phyloP scores from a whole-genome alignment of 1,140 invertebrate species.

The Drosophila nikananu region DNA sequence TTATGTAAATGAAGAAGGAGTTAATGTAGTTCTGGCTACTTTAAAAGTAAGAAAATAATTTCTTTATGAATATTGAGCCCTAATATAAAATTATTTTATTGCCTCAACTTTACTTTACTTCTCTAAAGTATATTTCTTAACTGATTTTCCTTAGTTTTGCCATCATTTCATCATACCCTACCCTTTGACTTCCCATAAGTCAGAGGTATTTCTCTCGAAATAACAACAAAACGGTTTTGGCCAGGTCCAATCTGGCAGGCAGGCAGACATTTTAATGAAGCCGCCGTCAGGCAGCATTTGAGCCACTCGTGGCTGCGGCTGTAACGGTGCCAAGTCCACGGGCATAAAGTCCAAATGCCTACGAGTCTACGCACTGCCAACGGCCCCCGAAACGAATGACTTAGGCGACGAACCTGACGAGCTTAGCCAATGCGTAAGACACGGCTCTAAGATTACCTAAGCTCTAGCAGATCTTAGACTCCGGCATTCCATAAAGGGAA shows the following conservation, averaged over 20 bases:
- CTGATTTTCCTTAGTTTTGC: not conserved
- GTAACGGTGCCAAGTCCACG: constrained; percentile 70
- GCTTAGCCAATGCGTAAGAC: constrained; percentile 29
- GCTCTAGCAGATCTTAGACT: not conserved
- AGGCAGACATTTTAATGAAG: constrained; percentile 80
- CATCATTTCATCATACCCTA: not conserved
- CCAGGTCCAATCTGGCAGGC: constrained; percentile 44
- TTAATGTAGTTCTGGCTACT: no score
- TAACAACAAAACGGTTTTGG: constrained; percentile 52
- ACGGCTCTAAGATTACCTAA: constrained; percentile 42
- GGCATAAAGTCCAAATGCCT: constrained; percentile 13
- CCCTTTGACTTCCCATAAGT: not conserved
- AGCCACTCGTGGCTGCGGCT: constrained; percentile 28
- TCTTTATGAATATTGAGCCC: not conserved
- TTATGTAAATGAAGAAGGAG: not conserved
- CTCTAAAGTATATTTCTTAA: no score
- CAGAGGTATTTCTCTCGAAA: constrained; percentile 6
- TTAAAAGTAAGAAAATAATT: not conserved
- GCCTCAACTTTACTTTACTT: no score
- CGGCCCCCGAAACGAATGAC: constrained; percentile 64
- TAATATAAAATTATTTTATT: not conserved
- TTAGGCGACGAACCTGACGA: constrained; percentile 70
- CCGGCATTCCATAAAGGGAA: not conserved
- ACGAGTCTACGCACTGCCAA: constrained; percentile 54
- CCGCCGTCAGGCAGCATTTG: constrained; percentile 65